Percentiles rank a stretch among this genome's conserved stretches.
These are phyloP conservation scores for Aurelia coerulea DNA, from an alignment of 30 jellyfish, hydroid and myxozoan species.

Conservation along the genomic window DNA sequence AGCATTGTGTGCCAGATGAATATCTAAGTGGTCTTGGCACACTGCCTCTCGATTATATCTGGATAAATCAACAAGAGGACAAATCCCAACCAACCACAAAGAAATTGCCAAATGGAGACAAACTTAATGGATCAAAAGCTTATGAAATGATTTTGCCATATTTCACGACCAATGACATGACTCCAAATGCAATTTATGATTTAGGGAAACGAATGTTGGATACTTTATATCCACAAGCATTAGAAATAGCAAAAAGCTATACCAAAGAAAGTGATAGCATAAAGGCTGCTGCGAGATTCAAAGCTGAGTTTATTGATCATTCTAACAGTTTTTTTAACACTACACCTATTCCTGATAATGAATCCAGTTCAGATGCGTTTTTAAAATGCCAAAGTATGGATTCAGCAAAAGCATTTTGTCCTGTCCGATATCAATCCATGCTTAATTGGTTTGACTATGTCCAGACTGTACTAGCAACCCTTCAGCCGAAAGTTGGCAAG, in stretches of 20 bases:
- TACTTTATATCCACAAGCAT: conserved; percentile 75
- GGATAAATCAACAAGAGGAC: conserved; percentile 81
- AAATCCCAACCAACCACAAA: conserved; percentile 72
- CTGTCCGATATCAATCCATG: conserved; percentile 92
- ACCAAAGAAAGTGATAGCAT: conserved; percentile 49
- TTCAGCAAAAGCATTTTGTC: conserved; percentile 80
- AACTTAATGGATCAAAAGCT: conserved; percentile 78
- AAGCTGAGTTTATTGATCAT: conserved; percentile 56
- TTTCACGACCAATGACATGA: conserved; percentile 83
- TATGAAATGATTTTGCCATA: conserved; percentile 90
- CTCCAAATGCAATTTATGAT: conserved; percentile 68
- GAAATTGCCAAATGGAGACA: conserved; percentile 91
- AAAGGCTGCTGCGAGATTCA: conserved; percentile 73
- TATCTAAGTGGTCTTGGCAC: conserved; percentile 80
- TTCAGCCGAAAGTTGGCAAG: conserved; percentile 77
- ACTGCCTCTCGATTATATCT: conserved; percentile 76
- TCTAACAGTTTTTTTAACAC: conserved; percentile 79
- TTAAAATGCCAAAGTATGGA: conserved; percentile 79
- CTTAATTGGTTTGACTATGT: conserved; percentile 86
- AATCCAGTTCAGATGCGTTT: conserved; percentile 81
- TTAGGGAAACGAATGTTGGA: conserved; percentile 79
- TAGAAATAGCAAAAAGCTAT: conserved; percentile 58
- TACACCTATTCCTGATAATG: conserved; percentile 86
- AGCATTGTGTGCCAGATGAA: conserved; percentile 82
- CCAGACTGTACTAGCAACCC: conserved; percentile 49